These are phyloP conservation scores for Brachionus calyciflorus DNA, from an alignment of 1,140 invertebrate genomes.

Conservation along the genomic window DNA sequence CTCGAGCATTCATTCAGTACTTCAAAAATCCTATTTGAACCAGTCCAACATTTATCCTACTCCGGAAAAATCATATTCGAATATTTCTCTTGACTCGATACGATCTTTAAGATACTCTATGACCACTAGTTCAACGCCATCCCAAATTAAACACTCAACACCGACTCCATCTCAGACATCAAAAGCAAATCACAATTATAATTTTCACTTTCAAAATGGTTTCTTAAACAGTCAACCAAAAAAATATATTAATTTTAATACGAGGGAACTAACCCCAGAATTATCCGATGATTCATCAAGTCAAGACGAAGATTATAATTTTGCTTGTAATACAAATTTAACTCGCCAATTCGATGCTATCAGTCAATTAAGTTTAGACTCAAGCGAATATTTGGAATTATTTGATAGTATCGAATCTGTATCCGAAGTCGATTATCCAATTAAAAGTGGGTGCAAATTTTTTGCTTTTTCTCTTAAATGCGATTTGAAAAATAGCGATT, in stretches of 20 bases:
- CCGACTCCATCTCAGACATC: neutral
- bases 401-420: conserved; percentile 5
- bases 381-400: neutral
- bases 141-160: neutral
- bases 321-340: neutral
- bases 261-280: too few relatives aligned
- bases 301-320: neutral
- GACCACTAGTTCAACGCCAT: neutral
- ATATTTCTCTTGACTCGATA: neutral
- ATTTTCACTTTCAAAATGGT: neutral
- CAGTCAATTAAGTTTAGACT: neutral
- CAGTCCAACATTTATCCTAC: neutral
- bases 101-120: neutral
- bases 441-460: neutral
- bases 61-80: neutral
- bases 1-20: neutral
- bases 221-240: too few relatives aligned
- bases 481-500: neutral
- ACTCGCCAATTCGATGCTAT: neutral
- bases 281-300: too few relatives aligned
- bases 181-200: neutral
- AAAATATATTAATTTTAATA: too few relatives aligned
- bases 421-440: neutral
- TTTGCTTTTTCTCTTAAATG: neutral
- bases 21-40: neutral